Percentiles rank a stretch among this genome's conserved stretches.
Evolutionary conservation across 1,140 invertebrate genomes (phyloP).

Genomic region (Drosophila bifasciata): DNA sequence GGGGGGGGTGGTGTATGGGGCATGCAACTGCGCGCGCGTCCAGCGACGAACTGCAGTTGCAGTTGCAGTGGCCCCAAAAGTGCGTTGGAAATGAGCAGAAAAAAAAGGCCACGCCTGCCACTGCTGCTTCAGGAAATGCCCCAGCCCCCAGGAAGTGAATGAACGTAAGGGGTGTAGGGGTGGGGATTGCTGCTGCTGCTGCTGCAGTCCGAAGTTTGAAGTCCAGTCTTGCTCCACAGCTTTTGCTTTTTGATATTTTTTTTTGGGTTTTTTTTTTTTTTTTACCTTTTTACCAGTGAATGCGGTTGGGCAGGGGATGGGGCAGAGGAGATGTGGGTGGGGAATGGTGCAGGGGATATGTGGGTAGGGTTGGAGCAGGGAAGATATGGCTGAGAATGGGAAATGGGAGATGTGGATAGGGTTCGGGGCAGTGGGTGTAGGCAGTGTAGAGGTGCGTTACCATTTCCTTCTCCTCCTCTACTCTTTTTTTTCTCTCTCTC

Average conservation of each 20-base stretch:
- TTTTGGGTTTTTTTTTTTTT: conserved; percentile 30
- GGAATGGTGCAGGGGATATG: too few relatives aligned
- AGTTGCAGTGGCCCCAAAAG: conserved; percentile 63
- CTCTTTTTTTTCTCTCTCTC: conserved; percentile 20
- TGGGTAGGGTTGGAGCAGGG: conserved; percentile 1
- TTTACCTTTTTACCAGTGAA: conserved; percentile 18
- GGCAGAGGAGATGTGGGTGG: too few relatives aligned
- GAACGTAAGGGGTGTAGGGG: too few relatives aligned
- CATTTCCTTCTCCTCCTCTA: conserved; percentile 13
- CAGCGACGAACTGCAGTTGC: conserved; percentile 29
- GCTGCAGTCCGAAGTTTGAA: too few relatives aligned
- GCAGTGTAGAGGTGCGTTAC: conserved; percentile 46
- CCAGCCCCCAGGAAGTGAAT: not conserved
- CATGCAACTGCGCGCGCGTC: conserved; percentile 4
- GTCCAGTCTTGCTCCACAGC: not conserved
- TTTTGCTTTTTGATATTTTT: not conserved
- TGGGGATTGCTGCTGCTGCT: too few relatives aligned
- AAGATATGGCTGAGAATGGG: too few relatives aligned
- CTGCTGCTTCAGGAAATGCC: conserved; percentile 3
- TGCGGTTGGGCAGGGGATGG: not conserved
- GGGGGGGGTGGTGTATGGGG: too few relatives aligned
- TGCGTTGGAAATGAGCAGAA: conserved; percentile 77
- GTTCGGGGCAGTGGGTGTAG: conserved; percentile 18
- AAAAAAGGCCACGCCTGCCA: conserved; percentile 76
- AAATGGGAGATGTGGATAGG: too few relatives aligned